Evolutionary conservation across 1,140 invertebrate species (phyloP).

Genomic region (Anadara kagoshimensis): DNA sequence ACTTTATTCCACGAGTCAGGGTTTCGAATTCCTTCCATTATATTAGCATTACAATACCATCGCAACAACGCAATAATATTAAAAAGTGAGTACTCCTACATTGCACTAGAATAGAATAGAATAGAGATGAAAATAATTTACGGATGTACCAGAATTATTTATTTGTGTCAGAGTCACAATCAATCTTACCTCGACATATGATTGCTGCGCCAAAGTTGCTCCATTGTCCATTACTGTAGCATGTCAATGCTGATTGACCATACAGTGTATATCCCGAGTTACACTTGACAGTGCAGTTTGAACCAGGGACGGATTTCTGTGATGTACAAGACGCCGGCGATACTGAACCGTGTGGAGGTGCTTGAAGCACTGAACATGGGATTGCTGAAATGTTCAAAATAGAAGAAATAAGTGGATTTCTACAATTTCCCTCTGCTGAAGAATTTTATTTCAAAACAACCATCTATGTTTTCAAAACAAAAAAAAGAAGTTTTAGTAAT

Average conservation of each 20-base stretch:
- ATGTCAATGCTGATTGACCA: constrained; percentile 40
- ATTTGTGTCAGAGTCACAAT: neutral
- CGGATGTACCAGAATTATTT: neutral
- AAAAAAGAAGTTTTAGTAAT: too few species aligned
- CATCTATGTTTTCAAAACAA: too few species aligned
- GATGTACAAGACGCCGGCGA: constrained; percentile 41
- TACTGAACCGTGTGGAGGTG: constrained; percentile 37
- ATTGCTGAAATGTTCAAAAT: constrained; percentile 34
- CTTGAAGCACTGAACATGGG: constrained; percentile 35
- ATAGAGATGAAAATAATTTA: neutral
- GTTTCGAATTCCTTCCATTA: too few species aligned
- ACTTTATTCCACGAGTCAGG: too few species aligned
- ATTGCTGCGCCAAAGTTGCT: constrained; percentile 36
- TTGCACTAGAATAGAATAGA: neutral
- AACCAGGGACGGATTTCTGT: constrained; percentile 15
- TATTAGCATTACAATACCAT: too few species aligned
- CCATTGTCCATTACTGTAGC: constrained; percentile 50
- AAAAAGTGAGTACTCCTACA: too few species aligned
- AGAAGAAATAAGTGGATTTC: too few species aligned
- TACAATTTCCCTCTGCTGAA: too few species aligned
- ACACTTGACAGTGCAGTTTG: constrained; percentile 48
- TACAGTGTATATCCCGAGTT: constrained; percentile 47
- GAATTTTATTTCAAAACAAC: too few species aligned
- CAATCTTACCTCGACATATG: constrained; percentile 43
- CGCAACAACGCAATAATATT: too few species aligned